A percentile compares a stretch with the other conserved stretches of the same genome.
phyloP scores from a whole-genome alignment of 2,113 vertebrate genomes.

The Cephalopterus ornatus region DNA sequence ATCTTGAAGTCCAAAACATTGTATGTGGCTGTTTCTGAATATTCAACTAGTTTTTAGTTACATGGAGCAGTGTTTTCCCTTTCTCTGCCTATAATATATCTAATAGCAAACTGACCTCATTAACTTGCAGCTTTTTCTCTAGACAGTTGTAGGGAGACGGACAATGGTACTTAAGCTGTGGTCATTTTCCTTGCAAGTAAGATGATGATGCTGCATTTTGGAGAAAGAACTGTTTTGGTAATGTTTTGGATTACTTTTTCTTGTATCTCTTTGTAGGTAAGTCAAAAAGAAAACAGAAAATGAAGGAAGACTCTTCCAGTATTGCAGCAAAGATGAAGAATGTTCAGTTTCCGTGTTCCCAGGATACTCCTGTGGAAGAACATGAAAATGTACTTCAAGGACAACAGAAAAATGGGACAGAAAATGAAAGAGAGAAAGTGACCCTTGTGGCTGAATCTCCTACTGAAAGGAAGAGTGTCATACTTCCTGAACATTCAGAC shows the following conservation, averaged over 20 bases:
- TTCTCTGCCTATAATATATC: background rate
- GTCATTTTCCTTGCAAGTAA: background rate
- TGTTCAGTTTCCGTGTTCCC: conserved; percentile 8
- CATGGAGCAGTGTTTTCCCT: background rate
- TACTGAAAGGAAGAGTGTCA: background rate
- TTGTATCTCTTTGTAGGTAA: conserved; percentile 56
- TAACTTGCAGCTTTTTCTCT: background rate
- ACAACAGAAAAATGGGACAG: background rate
- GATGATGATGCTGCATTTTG: background rate
- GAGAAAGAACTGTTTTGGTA: background rate
- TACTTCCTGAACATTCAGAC: background rate
- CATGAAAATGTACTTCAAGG: background rate
- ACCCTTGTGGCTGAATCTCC: background rate
- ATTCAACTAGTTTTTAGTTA: background rate
- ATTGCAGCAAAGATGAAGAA: conserved; percentile 60
- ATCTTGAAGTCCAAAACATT: background rate
- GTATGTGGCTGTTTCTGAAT: background rate
- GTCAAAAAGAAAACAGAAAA: conserved; percentile 77
- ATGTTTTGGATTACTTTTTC: background rate
- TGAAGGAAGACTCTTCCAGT: conserved; percentile 62
- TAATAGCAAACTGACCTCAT: background rate
- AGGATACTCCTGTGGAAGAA: background rate
- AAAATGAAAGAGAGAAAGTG: background rate
- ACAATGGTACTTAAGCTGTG: background rate
- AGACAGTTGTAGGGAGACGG: background rate